Evolutionary conservation across 2,888 invertebrate species (phyloP).

Genomic region (Hermodice carunculata): DNA sequence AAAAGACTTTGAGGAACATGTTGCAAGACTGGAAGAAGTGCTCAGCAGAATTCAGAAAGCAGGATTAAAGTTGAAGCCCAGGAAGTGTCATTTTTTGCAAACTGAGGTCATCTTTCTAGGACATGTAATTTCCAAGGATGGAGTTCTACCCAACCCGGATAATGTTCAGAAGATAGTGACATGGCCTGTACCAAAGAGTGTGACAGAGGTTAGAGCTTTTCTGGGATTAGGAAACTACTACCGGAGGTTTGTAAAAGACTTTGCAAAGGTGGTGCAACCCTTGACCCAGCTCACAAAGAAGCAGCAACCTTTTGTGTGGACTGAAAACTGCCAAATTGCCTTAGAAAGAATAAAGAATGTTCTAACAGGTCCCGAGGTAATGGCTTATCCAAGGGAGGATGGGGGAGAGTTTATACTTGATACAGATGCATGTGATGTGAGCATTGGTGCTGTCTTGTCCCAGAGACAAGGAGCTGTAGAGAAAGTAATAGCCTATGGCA

Average conservation of each 20-base stretch:
- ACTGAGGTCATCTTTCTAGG: conserved; percentile 2
- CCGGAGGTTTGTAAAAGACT: conserved; percentile 34
- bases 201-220: conserved; percentile 34
- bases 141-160: not conserved
- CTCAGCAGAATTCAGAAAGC: conserved; percentile 20
- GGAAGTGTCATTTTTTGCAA: conserved; percentile 30
- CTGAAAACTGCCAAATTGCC: conserved; percentile 10
- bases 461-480: conserved; percentile 26
- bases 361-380: conserved; percentile 23
- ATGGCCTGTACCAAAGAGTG: conserved; percentile 30
- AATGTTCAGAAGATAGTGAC: conserved; percentile 22
- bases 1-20: conserved; percentile 27
- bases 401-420: conserved; percentile 23
- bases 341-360: conserved; percentile 14
- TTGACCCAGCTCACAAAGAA: conserved; percentile 72
- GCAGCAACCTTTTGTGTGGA: conserved; percentile 6
- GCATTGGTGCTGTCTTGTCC: conserved; percentile 31
- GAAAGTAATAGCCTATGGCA: conserved; percentile 26
- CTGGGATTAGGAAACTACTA: conserved; percentile 43
- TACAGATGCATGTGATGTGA: conserved; percentile 28
- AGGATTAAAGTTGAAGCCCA: conserved; percentile 21
- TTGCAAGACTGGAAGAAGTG: conserved; percentile 20
- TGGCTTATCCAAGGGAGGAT: conserved; percentile 11
- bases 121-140: conserved; percentile 6
- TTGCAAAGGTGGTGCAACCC: conserved; percentile 29